Base-by-base conservation (phyloP, 2,113 vertebrate genomes). In the Micronisus gabar region DNA sequence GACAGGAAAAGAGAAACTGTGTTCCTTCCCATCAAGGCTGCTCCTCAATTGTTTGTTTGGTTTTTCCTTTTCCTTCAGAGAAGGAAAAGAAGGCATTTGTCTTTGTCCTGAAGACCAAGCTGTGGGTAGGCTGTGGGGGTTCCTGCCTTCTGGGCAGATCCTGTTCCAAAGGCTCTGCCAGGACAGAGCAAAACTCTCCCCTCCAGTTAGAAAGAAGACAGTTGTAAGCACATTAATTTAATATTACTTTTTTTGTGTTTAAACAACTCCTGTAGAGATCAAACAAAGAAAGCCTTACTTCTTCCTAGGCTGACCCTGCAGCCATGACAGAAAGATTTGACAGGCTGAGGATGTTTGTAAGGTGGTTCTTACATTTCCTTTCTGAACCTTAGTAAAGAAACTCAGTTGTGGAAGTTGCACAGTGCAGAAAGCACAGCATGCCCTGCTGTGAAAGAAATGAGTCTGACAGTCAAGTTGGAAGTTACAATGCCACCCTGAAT, bases 401-500 rank as follows among this genome's bases (percentile, higher is more conserved):
- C 43, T 58, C 9, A 1, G 22, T 2, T 82, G 81, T 74, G 84
- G 47, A 84, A 63, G 83, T 43, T 85, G 59, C 47, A 52, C 58
- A 71, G 47, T 34, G 63, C 23, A 82, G 58, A 93, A 93, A 94
- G 45, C 91, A 85, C 89, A 95, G 40, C 75, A 73, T 65, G 53
- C 36, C 90, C 82, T 96, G 89, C 74, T 88, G 83, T 53, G 75
- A 73, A 93, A 96, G 84, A 89, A 93, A 89, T 59, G 17, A 95
- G 73, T 67, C n/a, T 81, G 91, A 87, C 73, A 81, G 83, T 79
- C 70, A 76, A 61, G 30, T 10, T 94, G 91, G 74, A 91, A 91
- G 96, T 93, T 82, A 23, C 55, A 53, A 62, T 91, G 72, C 59
- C 81, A 94, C 29, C 17, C 74, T 16, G 36, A 95, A 93, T 90